These are phyloP conservation scores for Formica aserva DNA, from an alignment of 2,888 invertebrate species.

Conservation along the genomic window DNA sequence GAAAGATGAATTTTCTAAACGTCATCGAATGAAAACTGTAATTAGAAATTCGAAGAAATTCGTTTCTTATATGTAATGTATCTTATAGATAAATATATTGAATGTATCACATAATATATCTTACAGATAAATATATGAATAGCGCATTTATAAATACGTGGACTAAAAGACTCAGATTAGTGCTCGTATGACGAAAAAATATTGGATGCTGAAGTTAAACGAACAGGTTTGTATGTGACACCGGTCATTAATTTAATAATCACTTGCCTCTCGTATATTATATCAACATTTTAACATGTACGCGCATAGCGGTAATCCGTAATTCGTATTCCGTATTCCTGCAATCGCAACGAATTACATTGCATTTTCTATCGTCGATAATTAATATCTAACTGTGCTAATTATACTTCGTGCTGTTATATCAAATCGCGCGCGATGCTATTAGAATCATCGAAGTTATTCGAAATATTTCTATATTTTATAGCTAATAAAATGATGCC, in stretches of 20 bases:
- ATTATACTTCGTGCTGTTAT: neutral
- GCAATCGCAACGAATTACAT: neutral
- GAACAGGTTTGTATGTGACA: neutral
- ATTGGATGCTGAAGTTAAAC: neutral
- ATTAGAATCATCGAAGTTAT: constrained; percentile 10
- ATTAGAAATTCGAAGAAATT: neutral
- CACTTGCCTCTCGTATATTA: neutral
- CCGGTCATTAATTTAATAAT: constrained; percentile 33
- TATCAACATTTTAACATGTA: constrained; percentile 27
- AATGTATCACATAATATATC: neutral
- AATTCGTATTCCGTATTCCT: constrained; percentile 1
- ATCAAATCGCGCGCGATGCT: neutral
- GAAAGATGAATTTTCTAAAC: constrained; percentile 24
- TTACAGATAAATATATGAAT: neutral
- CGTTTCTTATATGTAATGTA: neutral
- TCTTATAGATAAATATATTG: neutral
- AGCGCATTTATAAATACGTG: neutral
- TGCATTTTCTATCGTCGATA: neutral
- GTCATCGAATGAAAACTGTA: neutral
- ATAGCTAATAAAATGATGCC: neutral
- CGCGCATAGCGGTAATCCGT: constrained; percentile 22
- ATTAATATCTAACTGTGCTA: neutral
- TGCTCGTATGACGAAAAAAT: neutral
- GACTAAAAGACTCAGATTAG: neutral
- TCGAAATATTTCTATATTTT: neutral